Evolutionary conservation across 2,797 vertebrate genomes (phyloP).

Genomic region (Eptatretus atami): DNA sequence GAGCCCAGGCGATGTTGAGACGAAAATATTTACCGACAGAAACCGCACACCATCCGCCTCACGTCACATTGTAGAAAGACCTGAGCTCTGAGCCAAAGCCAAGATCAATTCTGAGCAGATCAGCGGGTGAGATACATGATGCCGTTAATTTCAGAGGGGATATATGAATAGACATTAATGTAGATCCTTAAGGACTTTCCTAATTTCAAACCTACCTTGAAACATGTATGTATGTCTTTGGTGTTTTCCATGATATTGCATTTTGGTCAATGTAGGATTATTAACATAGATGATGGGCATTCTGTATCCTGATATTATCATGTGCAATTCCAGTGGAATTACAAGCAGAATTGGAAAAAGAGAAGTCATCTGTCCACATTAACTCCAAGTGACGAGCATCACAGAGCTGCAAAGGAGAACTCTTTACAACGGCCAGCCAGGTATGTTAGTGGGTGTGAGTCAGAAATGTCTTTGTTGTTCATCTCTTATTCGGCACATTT

Average conservation of each 20-base stretch:
- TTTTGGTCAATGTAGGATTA: conserved; percentile 1
- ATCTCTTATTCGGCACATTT: no score
- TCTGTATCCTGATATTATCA: background rate
- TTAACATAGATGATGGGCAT: background rate
- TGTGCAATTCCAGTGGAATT: background rate
- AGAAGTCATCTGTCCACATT: conserved; percentile 7
- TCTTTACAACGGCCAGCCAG: no score
- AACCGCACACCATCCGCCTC: conserved; percentile 35
- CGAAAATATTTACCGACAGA: conserved; percentile 48
- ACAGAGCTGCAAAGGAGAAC: no score
- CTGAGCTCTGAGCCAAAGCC: conserved; percentile 34
- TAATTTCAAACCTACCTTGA: no score
- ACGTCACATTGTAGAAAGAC: conserved; percentile 47
- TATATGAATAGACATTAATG: no score
- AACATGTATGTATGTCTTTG: no score
- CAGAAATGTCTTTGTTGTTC: no score
- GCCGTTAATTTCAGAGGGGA: no score
- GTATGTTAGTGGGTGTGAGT: no score
- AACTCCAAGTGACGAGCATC: background rate
- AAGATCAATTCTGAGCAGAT: conserved; percentile 47
- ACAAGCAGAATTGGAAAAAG: conserved; percentile 6
- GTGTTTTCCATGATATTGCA: background rate
- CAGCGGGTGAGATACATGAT: conserved; percentile 16
- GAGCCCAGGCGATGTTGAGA: conserved; percentile 45
- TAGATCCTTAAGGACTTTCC: no score